Base-by-base conservation (phyloP, 1,140 invertebrate species). In the Drosophila insularis region DNA sequence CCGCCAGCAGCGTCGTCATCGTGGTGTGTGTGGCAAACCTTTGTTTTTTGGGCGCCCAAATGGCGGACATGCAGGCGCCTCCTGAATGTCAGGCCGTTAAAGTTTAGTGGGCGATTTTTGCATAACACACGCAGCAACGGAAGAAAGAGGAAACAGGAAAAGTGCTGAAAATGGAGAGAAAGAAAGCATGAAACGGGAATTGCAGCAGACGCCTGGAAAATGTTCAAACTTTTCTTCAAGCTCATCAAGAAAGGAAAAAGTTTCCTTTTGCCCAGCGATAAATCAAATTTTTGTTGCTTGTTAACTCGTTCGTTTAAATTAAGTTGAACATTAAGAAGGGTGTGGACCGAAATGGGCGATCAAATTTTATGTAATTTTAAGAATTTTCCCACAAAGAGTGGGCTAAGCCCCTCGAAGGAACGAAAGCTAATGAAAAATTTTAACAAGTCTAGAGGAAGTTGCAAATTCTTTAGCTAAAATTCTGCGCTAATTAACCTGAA, bases 1-100 rank as follows among this genome's bases (percentile, higher is more conserved):
- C 67, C 50, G 61, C 70, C 60, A 43, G 23, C 23, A 27, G 27
- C 23, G 23, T 27, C 23, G 23, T 37, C 31, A 46, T 64, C 40
- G 19, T 13, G n/a, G 62, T 85, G 77, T 73, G 77, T 84, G 81
- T 79, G 73, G 71, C 67, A 75, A 87, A 81, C 67, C 81, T 87
- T 58, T 69, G 23, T 32, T 32, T 50, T 50, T 58, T 71, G 59
- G 81, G 82, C 82, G 82, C 82, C 82, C 63, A 79, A 86, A 81
- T 87, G 82, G 78, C 82, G 82, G 73, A 63, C 73, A 79, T 71
- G 81, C 73, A 71, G 72, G 74, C 71, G 82, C 63, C 74, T 74
- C 82, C 81, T 85, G 81, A 85, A 87, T 86, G 82, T 81, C 82
- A 81, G 82, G 62, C 73, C 82, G 86, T 85, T 85, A 85, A 85